A percentile compares a stretch with the other conserved stretches of the same genome.
Conservation (phyloP, 2,113 vertebrate species). For the Pionites leucogaster region DNA sequence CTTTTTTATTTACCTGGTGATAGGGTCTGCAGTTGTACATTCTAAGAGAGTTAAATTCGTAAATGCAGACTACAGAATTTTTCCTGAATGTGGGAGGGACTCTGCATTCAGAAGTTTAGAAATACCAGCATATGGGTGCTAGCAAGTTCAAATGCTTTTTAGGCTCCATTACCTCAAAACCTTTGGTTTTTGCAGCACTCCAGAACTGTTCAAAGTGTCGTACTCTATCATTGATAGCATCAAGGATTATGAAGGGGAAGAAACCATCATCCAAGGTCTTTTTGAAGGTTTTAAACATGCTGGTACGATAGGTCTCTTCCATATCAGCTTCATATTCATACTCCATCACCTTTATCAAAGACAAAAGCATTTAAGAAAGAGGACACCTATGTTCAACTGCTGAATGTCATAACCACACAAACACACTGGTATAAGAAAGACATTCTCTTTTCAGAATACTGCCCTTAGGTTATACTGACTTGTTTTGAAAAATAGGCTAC, state of each 20-base stretch:
- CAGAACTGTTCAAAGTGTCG: constrained; percentile 98
- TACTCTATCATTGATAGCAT: constrained; percentile 94
- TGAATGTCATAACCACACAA: neutral
- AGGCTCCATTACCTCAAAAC: constrained; percentile 88
- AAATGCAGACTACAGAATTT: neutral
- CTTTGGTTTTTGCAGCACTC: constrained; percentile 98
- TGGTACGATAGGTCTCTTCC: constrained; percentile 95
- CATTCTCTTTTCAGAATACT: neutral
- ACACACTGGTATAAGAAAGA: neutral
- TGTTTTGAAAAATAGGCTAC: neutral
- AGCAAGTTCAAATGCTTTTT: neutral
- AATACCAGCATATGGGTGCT: neutral
- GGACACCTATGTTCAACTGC: neutral
- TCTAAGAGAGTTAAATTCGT: neutral
- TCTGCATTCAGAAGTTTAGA: neutral
- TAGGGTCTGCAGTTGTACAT: neutral
- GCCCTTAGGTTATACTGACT: neutral
- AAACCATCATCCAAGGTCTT: constrained; percentile 98
- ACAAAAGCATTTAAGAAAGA: constrained; percentile 36
- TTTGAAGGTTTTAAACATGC: constrained; percentile 98
- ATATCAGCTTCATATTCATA: constrained; percentile 98
- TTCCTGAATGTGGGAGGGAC: neutral
- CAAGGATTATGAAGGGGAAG: constrained; percentile 98
- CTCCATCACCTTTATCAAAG: constrained; percentile 84
- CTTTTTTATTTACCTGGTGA: neutral